Base-by-base conservation (phyloP, 2,888 invertebrate species). In the Chymomyza amoena region DNA sequence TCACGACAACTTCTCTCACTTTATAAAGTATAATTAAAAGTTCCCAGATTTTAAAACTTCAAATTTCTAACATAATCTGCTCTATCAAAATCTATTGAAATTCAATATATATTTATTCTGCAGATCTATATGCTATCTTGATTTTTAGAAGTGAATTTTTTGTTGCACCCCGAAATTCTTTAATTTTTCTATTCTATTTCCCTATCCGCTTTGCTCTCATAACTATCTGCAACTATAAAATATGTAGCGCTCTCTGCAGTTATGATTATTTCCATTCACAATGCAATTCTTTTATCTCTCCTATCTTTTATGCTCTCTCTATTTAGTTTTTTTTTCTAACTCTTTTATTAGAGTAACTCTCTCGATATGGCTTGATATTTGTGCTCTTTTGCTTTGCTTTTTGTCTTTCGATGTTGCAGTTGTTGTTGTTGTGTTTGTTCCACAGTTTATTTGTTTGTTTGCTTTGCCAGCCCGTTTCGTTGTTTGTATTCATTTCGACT, bases 401-500 rank as follows among this genome's bases (percentile, higher is more conserved):
- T 32, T 32, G 32, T 32, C 9, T 2, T 32, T 32, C 32, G 2
- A 25, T 3, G 20, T 57, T 18, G 62, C 70, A 64, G 64, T 67
- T 64, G 61, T 51, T 62, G 51, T 52, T 61, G 60, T 70, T 73
- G 64, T 45, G 60, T 61, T 72, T 72, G 28, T 61, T 32, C 20
- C 39, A 16, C n/a, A 39, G 61, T 45, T 13, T 45, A 3, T 45
- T 18, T 18, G 52, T 54, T 54, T n/a, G 59, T 59, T 7, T 54
- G 16, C 15, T 72, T 72, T 72, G 72, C 63, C 72, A 72, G 68
- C 72, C 68, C 63, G 63, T 73, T 73, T 68, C 64, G 32, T 32
- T 72, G 64, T 73, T 76, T 73, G 73, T 75, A 72, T 76, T 73
- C 70, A 73, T 76, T 73, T 73, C 64, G 73, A 68, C 66, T 64